Conservation (phyloP, 2,113 vertebrate genomes). For the Corynorhinus townsendii region DNA sequence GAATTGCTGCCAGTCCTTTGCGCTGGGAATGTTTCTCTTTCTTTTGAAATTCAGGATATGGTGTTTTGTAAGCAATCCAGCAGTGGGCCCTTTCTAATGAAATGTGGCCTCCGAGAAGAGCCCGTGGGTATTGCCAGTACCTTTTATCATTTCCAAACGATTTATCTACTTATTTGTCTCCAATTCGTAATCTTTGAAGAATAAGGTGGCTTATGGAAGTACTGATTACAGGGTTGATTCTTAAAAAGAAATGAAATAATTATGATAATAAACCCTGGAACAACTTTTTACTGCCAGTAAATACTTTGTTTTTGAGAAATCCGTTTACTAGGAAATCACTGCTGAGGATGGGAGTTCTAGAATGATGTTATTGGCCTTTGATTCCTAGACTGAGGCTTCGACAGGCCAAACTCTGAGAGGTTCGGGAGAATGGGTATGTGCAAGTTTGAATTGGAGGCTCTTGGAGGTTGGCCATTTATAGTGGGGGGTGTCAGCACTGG, state of each 20-base stretch:
- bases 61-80: neutral
- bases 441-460: neutral
- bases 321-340: neutral
- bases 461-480: neutral
- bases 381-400: neutral
- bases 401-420: neutral
- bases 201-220: neutral
- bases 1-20: neutral
- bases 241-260: neutral
- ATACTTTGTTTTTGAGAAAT: neutral
- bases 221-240: neutral
- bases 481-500: too few species aligned
- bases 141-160: neutral
- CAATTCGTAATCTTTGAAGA: neutral
- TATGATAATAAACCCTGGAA: neutral
- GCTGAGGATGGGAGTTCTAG: neutral
- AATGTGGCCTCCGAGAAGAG: neutral
- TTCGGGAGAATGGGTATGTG: neutral
- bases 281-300: neutral
- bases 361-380: neutral
- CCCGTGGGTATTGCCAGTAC: neutral
- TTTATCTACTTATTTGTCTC: neutral
- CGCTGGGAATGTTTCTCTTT: neutral
- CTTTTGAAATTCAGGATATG: slow-evolving; percentile 28
- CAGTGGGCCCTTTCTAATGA: neutral